Conservation (phyloP, 2,113 vertebrate species). For the Python bivittatus region DNA sequence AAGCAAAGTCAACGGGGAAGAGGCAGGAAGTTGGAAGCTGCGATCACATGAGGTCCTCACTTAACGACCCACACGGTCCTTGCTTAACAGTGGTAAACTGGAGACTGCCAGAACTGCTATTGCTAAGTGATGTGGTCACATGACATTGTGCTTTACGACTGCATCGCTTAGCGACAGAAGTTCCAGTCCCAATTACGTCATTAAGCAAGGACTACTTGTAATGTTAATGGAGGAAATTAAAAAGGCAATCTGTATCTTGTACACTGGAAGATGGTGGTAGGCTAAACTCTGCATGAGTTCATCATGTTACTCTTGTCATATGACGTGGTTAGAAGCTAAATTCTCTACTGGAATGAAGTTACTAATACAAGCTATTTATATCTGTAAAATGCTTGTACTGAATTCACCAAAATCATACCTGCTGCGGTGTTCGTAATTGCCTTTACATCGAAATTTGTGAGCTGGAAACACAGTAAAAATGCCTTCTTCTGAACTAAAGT, state of each 20-base stretch:
- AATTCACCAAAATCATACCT: slow-evolving; percentile 74
- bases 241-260: not conserved
- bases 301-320: not conserved
- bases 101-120: not conserved
- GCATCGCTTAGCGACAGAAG: not conserved
- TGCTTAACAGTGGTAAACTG: not conserved
- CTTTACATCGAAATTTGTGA: slow-evolving; percentile 97
- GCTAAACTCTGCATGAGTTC: not conserved
- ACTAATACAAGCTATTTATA: not conserved
- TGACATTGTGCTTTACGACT: not conserved
- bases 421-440: slow-evolving; percentile 95
- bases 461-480: slow-evolving; percentile 98
- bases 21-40: not conserved
- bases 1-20: not conserved
- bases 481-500: slow-evolving; percentile 98
- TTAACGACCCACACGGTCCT: not conserved
- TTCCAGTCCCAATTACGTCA: not conserved
- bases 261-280: not conserved
- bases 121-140: not conserved
- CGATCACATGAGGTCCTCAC: not conserved
- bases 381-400: not conserved
- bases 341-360: fast-evolving
- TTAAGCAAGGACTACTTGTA: not conserved
- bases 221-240: not conserved
- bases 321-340: not conserved